Base-by-base conservation (phyloP, 2,888 invertebrate genomes). In the Drosophila atroscutellata region DNA sequence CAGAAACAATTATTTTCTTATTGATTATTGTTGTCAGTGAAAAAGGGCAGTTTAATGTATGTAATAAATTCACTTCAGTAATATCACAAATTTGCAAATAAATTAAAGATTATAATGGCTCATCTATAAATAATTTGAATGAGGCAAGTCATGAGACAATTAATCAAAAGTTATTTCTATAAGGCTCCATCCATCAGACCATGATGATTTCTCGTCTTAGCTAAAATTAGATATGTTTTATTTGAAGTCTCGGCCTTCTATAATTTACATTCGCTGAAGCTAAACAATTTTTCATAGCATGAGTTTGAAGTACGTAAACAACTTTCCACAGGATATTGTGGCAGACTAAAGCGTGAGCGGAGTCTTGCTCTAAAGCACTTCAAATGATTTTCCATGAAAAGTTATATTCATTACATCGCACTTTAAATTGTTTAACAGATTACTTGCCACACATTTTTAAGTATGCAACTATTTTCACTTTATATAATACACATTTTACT, bases 21-120 rank as follows among this genome's bases (percentile, higher is more conserved):
- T 68, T 61, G 58, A 58, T 58, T 58, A 58, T 20, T 42, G 36
- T 45, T 69, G 42, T 49, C 26, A 36, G 32, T 13, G 49, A 26
- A 42, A 69, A 58, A 58, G 62, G 37, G 45, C 54, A 58, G 61
- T 24, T 58, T 57, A 69, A 58, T 58, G 58, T 62, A 62, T 71
- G 42, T 20, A 20, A 20, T 61, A 57, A 67, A 34, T 47, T 47
- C 52, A 61, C 30, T 39, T 58, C 60, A 20, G 24, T 39, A 37
- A 45, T 55, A 37, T 49, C 71, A 15, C 54, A 58, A 62, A 55
- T 54, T 49, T 13, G 15, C 30, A 54, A 62, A 62, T 69, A 69
- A 69, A 58, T 55, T 32, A 45, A 39, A 30, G 42, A 39, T 32
- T 24, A 30, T 47, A 3, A 62, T 30, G 42, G 34, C 52, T 32